These are phyloP conservation scores for Cephus cinctus DNA, from an alignment of 1,140 invertebrate genomes.

Conservation along the genomic window DNA sequence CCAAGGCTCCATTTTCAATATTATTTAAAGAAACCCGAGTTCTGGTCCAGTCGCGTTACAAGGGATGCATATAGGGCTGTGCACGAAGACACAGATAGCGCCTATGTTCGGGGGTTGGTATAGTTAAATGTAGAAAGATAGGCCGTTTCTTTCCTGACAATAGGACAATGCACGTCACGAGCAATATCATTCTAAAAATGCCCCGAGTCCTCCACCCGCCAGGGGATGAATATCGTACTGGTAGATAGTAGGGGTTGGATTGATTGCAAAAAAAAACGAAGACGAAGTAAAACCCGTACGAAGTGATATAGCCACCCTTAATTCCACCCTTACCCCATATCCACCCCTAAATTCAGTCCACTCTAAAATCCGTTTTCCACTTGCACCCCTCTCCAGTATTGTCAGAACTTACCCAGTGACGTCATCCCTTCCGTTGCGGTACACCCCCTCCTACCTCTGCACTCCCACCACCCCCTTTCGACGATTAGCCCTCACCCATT, in stretches of 20 bases:
- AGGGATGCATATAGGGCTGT: constrained; percentile 13
- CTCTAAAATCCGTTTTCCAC: background rate
- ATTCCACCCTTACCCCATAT: no score
- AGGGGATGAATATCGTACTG: constrained; percentile 9
- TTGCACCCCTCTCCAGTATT: background rate
- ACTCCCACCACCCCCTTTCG: no score
- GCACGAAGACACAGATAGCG: constrained; percentile 10
- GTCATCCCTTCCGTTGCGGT: no score
- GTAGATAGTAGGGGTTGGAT: constrained; percentile 15
- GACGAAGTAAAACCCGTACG: no score
- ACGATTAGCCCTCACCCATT: no score
- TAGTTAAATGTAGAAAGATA: constrained; percentile 30
- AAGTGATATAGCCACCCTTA: no score
- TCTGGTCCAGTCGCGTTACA: no score
- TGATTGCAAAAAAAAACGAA: constrained; percentile 26
- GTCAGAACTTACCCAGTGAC: no score
- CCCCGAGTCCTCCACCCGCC: constrained; percentile 24
- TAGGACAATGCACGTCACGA: constrained; percentile 42
- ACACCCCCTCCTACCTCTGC: no score
- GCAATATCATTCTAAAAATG: constrained; percentile 42
- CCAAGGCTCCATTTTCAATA: constrained; percentile 45
- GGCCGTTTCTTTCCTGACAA: constrained; percentile 36
- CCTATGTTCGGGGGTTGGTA: constrained; percentile 6
- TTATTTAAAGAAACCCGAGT: constrained; percentile 47
- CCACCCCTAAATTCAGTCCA: no score